Conservation (phyloP, 2,797 vertebrate genomes). For the Kryptolebias ocellatus region DNA sequence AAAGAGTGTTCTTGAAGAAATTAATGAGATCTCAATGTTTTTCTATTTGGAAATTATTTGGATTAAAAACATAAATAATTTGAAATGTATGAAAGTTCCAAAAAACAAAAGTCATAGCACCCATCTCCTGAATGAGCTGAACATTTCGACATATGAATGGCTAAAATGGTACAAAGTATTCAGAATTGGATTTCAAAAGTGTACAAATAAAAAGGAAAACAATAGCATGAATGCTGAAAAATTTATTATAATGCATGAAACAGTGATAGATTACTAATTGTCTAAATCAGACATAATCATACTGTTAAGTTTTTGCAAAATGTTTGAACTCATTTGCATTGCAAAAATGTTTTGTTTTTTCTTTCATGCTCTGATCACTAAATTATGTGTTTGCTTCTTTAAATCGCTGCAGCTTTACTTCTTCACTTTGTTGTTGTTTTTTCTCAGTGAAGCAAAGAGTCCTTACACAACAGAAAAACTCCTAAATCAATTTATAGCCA, state of each 20-base stretch:
- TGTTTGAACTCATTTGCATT: slow-evolving; percentile 48
- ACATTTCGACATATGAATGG: too few species aligned
- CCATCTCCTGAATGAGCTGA: neutral
- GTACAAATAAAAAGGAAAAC: slow-evolving; percentile 16
- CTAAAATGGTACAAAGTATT: too few species aligned
- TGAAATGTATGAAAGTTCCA: too few species aligned
- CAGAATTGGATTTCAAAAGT: slow-evolving; percentile 15
- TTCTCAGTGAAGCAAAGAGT: slow-evolving; percentile 53
- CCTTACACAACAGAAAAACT: slow-evolving; percentile 65
- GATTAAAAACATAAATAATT: too few species aligned
- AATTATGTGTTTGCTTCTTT: slow-evolving; percentile 28
- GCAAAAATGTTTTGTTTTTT: slow-evolving; percentile 21
- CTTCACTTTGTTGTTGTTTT: neutral
- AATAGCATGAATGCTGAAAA: neutral
- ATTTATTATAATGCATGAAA: slow-evolving; percentile 16
- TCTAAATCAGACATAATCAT: slow-evolving; percentile 52
- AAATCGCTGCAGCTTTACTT: neutral
- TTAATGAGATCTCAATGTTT: too few species aligned
- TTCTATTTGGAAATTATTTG: too few species aligned
- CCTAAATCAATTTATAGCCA: slow-evolving; percentile 76
- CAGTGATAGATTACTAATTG: slow-evolving; percentile 34
- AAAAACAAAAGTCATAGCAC: too few species aligned
- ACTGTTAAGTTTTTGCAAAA: slow-evolving; percentile 43
- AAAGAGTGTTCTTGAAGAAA: too few species aligned
- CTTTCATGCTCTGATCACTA: slow-evolving; percentile 47